A percentile compares a stretch with the other conserved stretches of the same genome.
Evolutionary conservation across 2,888 invertebrate species (phyloP).

Genomic region (Eutolmus rufibarbis): DNA sequence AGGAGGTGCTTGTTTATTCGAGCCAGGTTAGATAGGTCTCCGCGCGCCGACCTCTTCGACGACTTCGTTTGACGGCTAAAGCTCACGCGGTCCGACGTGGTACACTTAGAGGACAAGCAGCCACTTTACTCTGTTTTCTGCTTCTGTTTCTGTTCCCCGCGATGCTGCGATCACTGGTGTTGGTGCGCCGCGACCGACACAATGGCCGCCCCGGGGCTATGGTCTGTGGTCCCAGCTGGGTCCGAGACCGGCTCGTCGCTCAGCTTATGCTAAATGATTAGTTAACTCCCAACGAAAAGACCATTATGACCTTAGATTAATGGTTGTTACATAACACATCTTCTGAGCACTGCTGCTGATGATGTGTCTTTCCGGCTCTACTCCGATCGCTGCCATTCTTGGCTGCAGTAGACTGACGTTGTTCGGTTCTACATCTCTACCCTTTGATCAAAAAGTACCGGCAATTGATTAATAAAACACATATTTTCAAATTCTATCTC

Average conservation of each 20-base stretch:
- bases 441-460: too few relatives aligned
- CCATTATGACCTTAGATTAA: slow-evolving; percentile 44
- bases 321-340: slow-evolving; percentile 20
- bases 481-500: too few relatives aligned
- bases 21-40: slow-evolving; percentile 28
- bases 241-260: not conserved
- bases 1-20: slow-evolving; percentile 17
- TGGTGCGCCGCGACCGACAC: not conserved
- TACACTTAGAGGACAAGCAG: slow-evolving; percentile 29
- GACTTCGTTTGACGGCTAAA: not conserved
- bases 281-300: slow-evolving; percentile 43
- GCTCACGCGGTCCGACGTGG: not conserved
- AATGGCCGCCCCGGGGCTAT: not conserved
- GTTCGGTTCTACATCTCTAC: not conserved
- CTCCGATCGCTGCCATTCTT: not conserved
- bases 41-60: not conserved
- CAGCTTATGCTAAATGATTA: slow-evolving; percentile 43
- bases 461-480: not conserved
- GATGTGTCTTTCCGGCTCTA: not conserved
- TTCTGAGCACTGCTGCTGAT: not conserved
- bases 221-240: not conserved
- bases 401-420: not conserved
- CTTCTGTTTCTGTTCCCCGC: not conserved
- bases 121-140: not conserved
- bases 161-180: not conserved